Evolutionary conservation across 2,113 vertebrate species (phyloP).

Genomic region (Rhegmatorhina hoffmannsi): DNA sequence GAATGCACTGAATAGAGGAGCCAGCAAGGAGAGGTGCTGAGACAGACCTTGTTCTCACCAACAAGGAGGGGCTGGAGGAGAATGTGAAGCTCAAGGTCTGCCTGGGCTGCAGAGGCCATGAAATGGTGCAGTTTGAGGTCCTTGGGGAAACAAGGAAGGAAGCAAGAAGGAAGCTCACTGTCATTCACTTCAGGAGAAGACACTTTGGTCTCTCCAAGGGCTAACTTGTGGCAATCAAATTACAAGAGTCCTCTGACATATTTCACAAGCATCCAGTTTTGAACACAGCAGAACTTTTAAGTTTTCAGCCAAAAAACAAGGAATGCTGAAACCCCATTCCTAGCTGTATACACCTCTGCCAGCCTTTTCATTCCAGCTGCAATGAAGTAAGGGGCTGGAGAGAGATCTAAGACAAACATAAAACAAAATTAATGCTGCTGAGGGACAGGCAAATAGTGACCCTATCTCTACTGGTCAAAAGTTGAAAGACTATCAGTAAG

Average conservation of each 20-base stretch:
- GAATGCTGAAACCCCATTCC: neutral
- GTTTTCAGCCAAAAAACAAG: neutral
- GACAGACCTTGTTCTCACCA: too few relatives aligned
- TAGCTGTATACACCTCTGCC: neutral
- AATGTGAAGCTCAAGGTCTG: too few relatives aligned
- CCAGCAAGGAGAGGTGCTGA: too few relatives aligned
- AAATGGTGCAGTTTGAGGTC: too few relatives aligned
- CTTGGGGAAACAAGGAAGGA: neutral
- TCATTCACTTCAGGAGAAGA: neutral
- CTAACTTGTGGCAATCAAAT: neutral
- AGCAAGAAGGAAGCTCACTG: neutral
- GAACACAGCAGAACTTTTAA: neutral
- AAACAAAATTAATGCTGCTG: neutral
- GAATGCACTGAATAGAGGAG: too few relatives aligned
- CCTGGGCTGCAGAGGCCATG: too few relatives aligned
- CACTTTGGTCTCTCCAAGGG: neutral
- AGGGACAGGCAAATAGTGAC: neutral
- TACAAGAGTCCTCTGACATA: neutral
- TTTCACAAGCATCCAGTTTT: neutral
- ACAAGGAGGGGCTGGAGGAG: too few relatives aligned
- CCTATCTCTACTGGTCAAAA: neutral
- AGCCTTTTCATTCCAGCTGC: neutral
- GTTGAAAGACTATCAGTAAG: neutral
- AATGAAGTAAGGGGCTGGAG: neutral
- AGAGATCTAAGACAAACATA: neutral